A percentile compares a stretch with the other conserved stretches of the same genome.
Conservation (phyloP, 2,888 invertebrate species). For the Platycnemis pennipes region DNA sequence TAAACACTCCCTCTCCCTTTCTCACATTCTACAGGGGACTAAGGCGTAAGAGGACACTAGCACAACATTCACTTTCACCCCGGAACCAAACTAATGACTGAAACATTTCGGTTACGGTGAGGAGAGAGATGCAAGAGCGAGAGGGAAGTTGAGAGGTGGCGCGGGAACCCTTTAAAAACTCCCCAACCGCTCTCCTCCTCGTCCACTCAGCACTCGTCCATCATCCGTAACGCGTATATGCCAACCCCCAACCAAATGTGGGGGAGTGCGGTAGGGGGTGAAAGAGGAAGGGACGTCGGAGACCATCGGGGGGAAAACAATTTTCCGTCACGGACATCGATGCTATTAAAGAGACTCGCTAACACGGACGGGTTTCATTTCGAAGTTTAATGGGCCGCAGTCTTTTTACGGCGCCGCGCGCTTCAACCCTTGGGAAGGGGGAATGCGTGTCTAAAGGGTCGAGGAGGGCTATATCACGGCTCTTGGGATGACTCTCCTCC, state of each 20-base stretch:
- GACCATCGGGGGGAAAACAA: neutral
- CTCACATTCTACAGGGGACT: neutral
- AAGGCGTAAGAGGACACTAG: neutral
- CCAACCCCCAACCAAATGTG: neutral
- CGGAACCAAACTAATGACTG: neutral
- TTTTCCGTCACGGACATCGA: slow-evolving; percentile 27
- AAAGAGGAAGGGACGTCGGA: neutral
- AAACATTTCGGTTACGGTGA: neutral
- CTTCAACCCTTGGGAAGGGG: neutral
- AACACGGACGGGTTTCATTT: slow-evolving; percentile 33
- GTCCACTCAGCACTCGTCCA: slow-evolving; percentile 16
- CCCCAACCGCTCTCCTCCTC: neutral
- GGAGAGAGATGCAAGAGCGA: neutral
- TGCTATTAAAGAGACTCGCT: slow-evolving; percentile 20
- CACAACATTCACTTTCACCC: neutral
- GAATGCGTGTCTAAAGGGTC: slow-evolving; percentile 18
- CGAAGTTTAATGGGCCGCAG: neutral
- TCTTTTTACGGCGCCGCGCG: neutral
- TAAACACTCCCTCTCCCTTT: neutral
- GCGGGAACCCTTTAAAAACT: neutral
- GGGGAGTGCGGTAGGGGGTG: neutral
- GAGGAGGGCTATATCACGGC: neutral
- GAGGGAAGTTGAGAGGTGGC: too few relatives aligned
- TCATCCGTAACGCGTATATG: neutral
- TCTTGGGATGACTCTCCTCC: neutral